Evolutionary conservation across 1,140 invertebrate genomes (phyloP).

Genomic region (Drosophila suzukii): DNA sequence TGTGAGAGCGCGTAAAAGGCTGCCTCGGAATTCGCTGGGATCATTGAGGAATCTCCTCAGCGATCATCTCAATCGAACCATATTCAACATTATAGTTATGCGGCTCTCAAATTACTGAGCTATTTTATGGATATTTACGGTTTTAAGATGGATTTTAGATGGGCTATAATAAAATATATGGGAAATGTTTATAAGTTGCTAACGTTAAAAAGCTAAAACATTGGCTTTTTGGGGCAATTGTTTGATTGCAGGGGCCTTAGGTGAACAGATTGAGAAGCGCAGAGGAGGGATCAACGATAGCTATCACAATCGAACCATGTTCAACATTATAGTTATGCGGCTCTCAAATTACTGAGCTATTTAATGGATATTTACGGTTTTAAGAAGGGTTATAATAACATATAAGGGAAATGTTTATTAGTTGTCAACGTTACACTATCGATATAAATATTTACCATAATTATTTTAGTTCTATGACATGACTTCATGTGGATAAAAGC

Average conservation of each 20-base stretch:
- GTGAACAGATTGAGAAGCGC: constrained; percentile 1
- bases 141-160: not conserved
- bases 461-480: no score
- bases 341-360: not conserved
- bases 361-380: not conserved
- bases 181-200: no score
- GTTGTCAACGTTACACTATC: no score
- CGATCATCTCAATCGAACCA: constrained; percentile 8
- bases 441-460: no score
- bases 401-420: not conserved
- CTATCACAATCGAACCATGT: constrained; percentile 1
- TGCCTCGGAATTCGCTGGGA: constrained; percentile 22
- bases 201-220: not conserved
- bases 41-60: not conserved
- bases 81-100: not conserved
- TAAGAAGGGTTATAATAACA: not conserved
- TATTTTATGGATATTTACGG: not conserved
- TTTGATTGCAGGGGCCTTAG: not conserved
- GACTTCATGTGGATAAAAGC: no score
- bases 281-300: not conserved
- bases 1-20: constrained; percentile 57
- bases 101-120: not conserved
- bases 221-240: not conserved
- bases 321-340: not conserved
- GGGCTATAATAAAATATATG: not conserved